Evolutionary conservation across 1,140 invertebrate species (phyloP), one percentile per base, ranked within the genome.

Genomic region (Xylocopa sonorina): DNA sequence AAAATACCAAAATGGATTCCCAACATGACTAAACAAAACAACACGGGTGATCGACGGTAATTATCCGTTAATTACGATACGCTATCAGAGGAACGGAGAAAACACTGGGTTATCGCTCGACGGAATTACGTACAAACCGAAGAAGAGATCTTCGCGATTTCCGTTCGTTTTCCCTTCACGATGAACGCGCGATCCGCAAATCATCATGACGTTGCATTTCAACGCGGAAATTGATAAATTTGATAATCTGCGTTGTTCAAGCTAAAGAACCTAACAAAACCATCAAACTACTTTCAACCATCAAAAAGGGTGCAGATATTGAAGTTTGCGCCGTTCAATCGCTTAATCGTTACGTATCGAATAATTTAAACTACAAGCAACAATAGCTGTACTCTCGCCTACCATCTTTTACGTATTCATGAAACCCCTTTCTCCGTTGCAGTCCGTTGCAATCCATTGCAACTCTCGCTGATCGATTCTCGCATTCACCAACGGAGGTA

Each of bases 31-130:
- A n/a, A n/a, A n/a, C n/a, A n/a, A n/a, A n/a, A n/a, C n/a, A n/a
- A n/a, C n/a, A n/a, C n/a, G n/a, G n/a, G n/a, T n/a, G n/a, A 38
- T 2, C 34, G 63, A 18, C 46, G 48, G 50, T 81, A 81, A 81
- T 81, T 68, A 77, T 57, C 63, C 53, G 64, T 78, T 81, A 78
- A 81, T 81, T 78, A 81, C 57, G 74, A 81, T 77, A 63, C 41
- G 55, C 14, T 67, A 77, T 53, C 72, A 43, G 29, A n/a, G n/a
- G n/a, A n/a, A n/a, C n/a, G n/a, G n/a, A n/a, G 14, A 5, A 21
- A 29, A 10, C 24, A 3, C 27, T 9, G 14, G 32, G 29, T n/a
- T 67, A 24, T n/a, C n/a, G 24, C 16, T 21, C 24, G 46, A 80
- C 46, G 24, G 27, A 32, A 29, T n/a, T 3, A 41, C 41, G 16